Base-by-base conservation (phyloP, 2,888 invertebrate genomes). In the Amiota minor region DNA sequence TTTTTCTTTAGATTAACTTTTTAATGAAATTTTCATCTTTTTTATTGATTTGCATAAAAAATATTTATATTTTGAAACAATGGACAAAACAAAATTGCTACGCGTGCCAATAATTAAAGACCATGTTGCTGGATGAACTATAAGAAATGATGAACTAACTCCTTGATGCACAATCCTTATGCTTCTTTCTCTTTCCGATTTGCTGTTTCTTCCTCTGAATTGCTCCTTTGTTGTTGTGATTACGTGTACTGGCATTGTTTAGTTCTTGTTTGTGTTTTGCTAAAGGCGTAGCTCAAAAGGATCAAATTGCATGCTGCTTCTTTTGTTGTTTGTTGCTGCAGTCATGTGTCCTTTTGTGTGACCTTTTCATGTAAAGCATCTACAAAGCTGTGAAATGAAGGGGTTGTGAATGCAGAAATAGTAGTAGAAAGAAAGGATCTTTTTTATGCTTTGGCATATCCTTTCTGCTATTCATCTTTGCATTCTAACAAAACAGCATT, bases 61-160 rank as follows among this genome's bases (percentile, higher is more conserved):
- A 59, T 59, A 18, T 59, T 59, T 20, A 20, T 20, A 59, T 56
- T 9, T 53, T 8, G 9, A 11, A 6, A 16, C 8, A 53, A 16
- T 53, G 14, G 9, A 20, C 16, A 59, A 59, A 67, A 23, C 77
- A 84, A 85, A 84, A 82, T 79, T 81, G 84, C 81, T 84, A 78
- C 85, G 87, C 87, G 88, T 88, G 87, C 83, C 88, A 86, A 86
- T 87, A 87, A 88, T 88, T 88, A 87, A 85, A 83, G 78, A 82
- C 77, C 81, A 9, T 80, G 78, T 74, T 75, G 75, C 74, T 49
- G 49, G 62, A 0, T 61, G 9, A 20, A 14, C 14, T 20, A 61
- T 61, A 20, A 10, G 11, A 9, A 35, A 35, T 35, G 35, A 35
- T 35, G 35, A 35, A 6, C 35, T n/a, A 23, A 2, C 23, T 23